phyloP scores from a whole-genome alignment of 2,888 invertebrate genomes.

The Atrina japonica region DNA sequence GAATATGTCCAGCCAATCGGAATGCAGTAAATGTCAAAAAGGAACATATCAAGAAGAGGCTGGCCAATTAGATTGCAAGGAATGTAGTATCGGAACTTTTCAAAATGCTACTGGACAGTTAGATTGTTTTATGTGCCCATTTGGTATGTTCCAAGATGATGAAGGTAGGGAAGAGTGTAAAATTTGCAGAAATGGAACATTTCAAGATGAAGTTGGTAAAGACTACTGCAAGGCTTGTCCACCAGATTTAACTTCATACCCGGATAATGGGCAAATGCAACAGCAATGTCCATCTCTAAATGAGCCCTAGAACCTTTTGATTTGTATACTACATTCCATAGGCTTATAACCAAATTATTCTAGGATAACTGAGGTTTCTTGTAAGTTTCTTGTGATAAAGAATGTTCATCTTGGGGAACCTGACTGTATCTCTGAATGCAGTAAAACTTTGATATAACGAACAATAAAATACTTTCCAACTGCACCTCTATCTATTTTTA shows the following conservation, averaged over 20 bases:
- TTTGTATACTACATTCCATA: too few species aligned
- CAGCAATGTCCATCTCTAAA: conserved; percentile 12
- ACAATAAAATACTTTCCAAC: too few species aligned
- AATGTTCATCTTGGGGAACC: too few species aligned
- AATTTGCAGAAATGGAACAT: conserved; percentile 13
- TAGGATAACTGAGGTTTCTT: too few species aligned
- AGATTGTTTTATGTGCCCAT: conserved; percentile 21
- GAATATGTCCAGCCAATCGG: conserved; percentile 30
- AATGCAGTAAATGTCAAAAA: conserved; percentile 23
- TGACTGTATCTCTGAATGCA: too few species aligned
- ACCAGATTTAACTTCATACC: neutral
- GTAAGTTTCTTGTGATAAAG: too few species aligned
- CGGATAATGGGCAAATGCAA: conserved; percentile 1
- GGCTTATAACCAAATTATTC: too few species aligned
- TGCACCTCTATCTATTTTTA: too few species aligned
- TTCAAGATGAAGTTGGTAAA: conserved; percentile 23
- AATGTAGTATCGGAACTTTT: conserved; percentile 27
- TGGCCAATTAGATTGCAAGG: conserved; percentile 29
- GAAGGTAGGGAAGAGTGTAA: conserved; percentile 26
- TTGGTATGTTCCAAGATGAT: conserved; percentile 24
- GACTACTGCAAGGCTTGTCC: conserved; percentile 29
- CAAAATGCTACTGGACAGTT: conserved; percentile 34
- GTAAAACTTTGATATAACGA: too few species aligned
- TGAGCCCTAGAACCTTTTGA: too few species aligned
- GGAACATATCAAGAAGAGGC: conserved; percentile 18